These are phyloP conservation scores for Camptogramma bilineatum DNA, from an alignment of 2,888 invertebrate genomes.

Conservation along the genomic window DNA sequence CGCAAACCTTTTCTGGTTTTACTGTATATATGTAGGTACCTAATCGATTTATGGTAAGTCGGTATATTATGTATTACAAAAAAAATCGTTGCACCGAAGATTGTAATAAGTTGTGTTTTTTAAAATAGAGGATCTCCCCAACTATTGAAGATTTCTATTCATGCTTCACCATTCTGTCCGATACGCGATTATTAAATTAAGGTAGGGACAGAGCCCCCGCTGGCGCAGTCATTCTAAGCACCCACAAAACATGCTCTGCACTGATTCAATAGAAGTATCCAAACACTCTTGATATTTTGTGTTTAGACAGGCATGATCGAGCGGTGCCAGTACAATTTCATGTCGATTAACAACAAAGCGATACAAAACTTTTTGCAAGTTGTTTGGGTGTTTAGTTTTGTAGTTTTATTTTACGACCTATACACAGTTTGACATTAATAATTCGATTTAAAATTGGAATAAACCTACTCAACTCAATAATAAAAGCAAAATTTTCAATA, in stretches of 20 bases:
- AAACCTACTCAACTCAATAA: too few species aligned
- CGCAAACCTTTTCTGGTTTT: too few species aligned
- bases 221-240: conserved; percentile 57
- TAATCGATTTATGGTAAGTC: too few species aligned
- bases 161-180: conserved; percentile 38
- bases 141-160: conserved; percentile 39
- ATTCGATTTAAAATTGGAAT: not conserved
- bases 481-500: too few species aligned
- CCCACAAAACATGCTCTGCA: conserved; percentile 62
- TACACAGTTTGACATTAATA: not conserved
- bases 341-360: conserved; percentile 36
- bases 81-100: conserved; percentile 3
- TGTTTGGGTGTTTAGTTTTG: not conserved
- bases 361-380: conserved; percentile 20
- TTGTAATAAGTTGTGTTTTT: conserved; percentile 31
- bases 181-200: conserved; percentile 76
- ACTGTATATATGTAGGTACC: too few species aligned
- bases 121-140: conserved; percentile 35
- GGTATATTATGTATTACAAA: not conserved
- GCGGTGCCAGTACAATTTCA: conserved; percentile 40
- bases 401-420: not conserved
- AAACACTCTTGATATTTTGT: conserved; percentile 60
- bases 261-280: conserved; percentile 54
- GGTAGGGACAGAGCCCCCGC: conserved; percentile 65
- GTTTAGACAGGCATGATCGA: conserved; percentile 64